Percentiles rank a stretch among this genome's conserved stretches.
These are phyloP conservation scores for Raja brachyura DNA, from an alignment of 2,113 vertebrate species.

Conservation along the genomic window DNA sequence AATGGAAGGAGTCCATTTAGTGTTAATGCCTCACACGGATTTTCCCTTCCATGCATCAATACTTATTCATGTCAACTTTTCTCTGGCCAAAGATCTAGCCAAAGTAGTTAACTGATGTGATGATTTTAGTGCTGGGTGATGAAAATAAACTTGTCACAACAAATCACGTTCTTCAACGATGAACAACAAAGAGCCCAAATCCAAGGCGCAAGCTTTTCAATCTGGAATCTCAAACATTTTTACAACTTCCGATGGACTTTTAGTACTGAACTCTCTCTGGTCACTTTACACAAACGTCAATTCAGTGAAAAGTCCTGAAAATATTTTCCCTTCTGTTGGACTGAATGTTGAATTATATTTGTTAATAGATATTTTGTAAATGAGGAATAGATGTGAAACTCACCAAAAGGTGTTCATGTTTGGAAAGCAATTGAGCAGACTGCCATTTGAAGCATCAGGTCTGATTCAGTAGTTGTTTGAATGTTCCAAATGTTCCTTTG, in stretches of 20 bases:
- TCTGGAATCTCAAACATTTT: background rate
- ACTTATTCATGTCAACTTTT: background rate
- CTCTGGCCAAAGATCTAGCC: background rate
- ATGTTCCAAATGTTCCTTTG: background rate
- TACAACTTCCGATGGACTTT: background rate
- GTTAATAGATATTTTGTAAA: background rate
- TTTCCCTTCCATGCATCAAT: too few relatives aligned
- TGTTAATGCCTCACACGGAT: too few relatives aligned
- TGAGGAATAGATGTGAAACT: background rate
- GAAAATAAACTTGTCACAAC: background rate
- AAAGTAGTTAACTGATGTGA: background rate
- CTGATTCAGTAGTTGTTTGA: background rate
- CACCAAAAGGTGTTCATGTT: background rate
- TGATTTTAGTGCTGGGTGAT: background rate
- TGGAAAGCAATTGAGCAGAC: background rate
- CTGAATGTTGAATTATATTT: background rate
- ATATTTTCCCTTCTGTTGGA: background rate
- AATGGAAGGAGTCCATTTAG: background rate
- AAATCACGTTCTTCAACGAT: background rate
- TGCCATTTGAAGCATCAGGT: background rate
- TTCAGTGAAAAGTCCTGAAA: background rate
- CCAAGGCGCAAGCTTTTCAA: background rate
- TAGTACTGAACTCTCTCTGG: background rate
- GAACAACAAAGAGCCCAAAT: background rate
- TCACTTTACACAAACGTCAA: background rate